Conservation (phyloP, 2,888 invertebrate species). For the Aphodius sticticus region DNA sequence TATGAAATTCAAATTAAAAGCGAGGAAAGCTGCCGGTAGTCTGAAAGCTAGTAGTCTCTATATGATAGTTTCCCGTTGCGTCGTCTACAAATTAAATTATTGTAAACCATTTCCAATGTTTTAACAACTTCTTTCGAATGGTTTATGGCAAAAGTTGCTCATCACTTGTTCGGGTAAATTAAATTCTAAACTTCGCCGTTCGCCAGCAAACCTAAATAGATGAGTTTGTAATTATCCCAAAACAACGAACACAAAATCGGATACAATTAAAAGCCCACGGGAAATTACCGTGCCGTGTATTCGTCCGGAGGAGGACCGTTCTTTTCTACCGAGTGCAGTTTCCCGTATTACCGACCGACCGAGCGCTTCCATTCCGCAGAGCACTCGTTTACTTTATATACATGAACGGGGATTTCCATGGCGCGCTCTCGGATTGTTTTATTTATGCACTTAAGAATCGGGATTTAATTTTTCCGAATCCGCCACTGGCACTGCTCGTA, state of each 20-base stretch:
- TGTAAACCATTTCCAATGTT: neutral
- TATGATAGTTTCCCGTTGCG: neutral
- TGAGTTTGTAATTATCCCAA: conserved; percentile 4
- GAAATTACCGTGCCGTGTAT: conserved; percentile 29
- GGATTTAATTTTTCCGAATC: neutral
- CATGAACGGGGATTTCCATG: conserved; percentile 29
- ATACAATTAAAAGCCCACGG: conserved; percentile 29
- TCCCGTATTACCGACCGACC: conserved; percentile 10
- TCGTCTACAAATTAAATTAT: neutral
- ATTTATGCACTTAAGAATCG: conserved; percentile 23
- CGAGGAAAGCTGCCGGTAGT: no score
- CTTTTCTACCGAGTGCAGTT: conserved; percentile 25
- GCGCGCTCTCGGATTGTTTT: conserved; percentile 25
- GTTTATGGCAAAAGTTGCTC: neutral
- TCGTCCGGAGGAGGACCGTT: conserved; percentile 27
- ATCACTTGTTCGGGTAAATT: conserved; percentile 4
- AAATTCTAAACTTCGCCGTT: neutral
- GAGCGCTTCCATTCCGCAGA: neutral
- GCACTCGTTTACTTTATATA: conserved; percentile 29
- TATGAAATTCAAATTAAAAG: no score
- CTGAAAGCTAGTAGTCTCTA: no score
- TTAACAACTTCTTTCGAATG: neutral
- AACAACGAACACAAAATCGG: neutral
- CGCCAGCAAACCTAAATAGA: neutral
- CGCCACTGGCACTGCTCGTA: neutral